Evolutionary conservation across 2,888 invertebrate genomes (phyloP), one percentile per base, ranked within the genome.

Genomic region (Limnephilus lunatus): DNA sequence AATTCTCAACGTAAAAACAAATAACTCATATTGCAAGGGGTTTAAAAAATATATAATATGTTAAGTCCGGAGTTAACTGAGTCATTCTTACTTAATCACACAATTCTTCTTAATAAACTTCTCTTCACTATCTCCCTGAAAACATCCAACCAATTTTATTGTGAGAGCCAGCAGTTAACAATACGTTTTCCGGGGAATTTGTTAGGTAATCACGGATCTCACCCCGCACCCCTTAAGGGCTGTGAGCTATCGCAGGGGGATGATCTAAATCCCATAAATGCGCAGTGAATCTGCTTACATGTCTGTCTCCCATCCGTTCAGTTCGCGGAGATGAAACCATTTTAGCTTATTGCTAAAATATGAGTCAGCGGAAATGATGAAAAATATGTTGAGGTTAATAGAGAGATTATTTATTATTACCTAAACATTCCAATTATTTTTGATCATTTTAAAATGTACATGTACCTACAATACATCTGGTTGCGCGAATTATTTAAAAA

Each of bases 271-370:
- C 82, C 82, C 32, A 32, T 82, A 82, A 82, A 82, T 82, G 82
- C 82, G 82, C 82, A 82, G 30, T 82, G 32, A 82, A 82, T 82
- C 82, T 82, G 32, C 82, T 82, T 82, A 82, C 82, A 82, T 82
- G 15, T 82, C 82, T 32, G 82, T 32, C 82, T 32, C 15, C 19
- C 82, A 82, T 82, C 82, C 82, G 82, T 32, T 68, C 68, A 68
- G 68, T 7, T 68, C 9, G 68, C 9, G 68, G 31, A 32, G 32
- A 82, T 32, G 82, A 32, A 82, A 15, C 82, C 82, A 15, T 82
- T 82, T 82, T 82, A 82, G 32, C 82, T 82, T 82, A 31, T 82
- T 82, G 32, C 19, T 82, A 32, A 5, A 32, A 82, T 68, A 68
- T 68, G 68, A 68, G 25, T 7, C 68, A 68, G 68, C 68, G 25